Conservation (phyloP, 2,888 invertebrate genomes). For the Heteromurus nitidus region DNA sequence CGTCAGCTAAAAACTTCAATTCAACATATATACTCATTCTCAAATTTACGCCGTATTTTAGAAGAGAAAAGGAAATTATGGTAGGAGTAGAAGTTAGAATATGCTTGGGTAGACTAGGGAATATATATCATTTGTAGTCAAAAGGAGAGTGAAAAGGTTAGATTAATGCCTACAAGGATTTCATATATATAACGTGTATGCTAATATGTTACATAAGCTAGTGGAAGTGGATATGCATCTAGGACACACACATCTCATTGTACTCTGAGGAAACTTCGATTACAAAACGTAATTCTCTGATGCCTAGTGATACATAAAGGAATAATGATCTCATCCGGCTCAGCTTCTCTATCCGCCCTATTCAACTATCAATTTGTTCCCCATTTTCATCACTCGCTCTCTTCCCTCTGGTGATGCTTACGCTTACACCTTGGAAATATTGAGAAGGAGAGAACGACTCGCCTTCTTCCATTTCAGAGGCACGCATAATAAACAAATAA, state of each 20-base stretch:
- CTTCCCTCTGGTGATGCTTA: background rate
- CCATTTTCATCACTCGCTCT: slow-evolving; percentile 39
- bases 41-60: background rate
- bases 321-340: slow-evolving; percentile 54
- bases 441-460: too few species aligned
- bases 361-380: slow-evolving; percentile 50
- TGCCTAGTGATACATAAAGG: slow-evolving; percentile 54
- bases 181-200: background rate
- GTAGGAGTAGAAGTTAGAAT: background rate
- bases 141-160: too few species aligned
- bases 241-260: background rate
- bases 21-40: too few species aligned
- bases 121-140: too few species aligned
- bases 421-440: background rate
- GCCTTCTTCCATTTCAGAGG: too few species aligned
- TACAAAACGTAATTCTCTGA: slow-evolving; percentile 39
- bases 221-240: background rate
- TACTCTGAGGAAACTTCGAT: slow-evolving; percentile 1
- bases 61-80: background rate
- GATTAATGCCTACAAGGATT: background rate
- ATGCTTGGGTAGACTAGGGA: too few species aligned
- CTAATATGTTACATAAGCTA: background rate
- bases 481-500: too few species aligned
- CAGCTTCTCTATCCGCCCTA: slow-evolving; percentile 35
- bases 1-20: background rate